Conservation (phyloP, 1,140 invertebrate species). For the Drosophila pruinosa region DNA sequence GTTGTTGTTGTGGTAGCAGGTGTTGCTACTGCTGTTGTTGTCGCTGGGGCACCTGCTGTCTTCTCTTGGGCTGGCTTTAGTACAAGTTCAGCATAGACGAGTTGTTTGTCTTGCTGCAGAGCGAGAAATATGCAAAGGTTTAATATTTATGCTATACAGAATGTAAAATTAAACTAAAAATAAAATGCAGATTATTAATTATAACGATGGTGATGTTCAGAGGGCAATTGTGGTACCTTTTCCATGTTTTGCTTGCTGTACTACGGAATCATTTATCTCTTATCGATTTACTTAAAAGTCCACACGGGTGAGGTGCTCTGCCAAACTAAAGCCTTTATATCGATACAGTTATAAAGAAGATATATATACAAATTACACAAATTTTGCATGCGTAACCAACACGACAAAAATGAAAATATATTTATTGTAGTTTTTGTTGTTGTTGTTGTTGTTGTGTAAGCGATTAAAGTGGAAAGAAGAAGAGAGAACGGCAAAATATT, state of each 20-base stretch:
- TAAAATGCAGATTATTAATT: neutral
- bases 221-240: slow-evolving; percentile 60
- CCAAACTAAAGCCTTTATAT: slow-evolving; percentile 76
- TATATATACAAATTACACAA: slow-evolving; percentile 41
- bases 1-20: slow-evolving; percentile 64
- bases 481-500: slow-evolving; percentile 41
- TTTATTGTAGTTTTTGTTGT: neutral
- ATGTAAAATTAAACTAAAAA: neutral
- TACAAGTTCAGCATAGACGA: slow-evolving; percentile 86
- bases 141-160: neutral
- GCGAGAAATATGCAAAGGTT: slow-evolving; percentile 5
- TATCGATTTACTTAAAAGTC: slow-evolving; percentile 71
- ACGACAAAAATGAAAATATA: slow-evolving; percentile 29
- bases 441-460: slow-evolving; percentile 11
- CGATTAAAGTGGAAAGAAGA: slow-evolving; percentile 15
- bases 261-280: neutral
- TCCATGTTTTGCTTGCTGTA: slow-evolving; percentile 15
- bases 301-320: slow-evolving; percentile 78
- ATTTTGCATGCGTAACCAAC: slow-evolving; percentile 42
- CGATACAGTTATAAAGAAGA: slow-evolving; percentile 43
- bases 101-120: slow-evolving; percentile 81
- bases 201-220: slow-evolving; percentile 5
- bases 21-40: slow-evolving; percentile 65
- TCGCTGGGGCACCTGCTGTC: slow-evolving; percentile 58
- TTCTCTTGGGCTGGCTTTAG: slow-evolving; percentile 83